Evolutionary conservation across 2,797 vertebrate species (phyloP).

Genomic region (Hoplostethus atlanticus): DNA sequence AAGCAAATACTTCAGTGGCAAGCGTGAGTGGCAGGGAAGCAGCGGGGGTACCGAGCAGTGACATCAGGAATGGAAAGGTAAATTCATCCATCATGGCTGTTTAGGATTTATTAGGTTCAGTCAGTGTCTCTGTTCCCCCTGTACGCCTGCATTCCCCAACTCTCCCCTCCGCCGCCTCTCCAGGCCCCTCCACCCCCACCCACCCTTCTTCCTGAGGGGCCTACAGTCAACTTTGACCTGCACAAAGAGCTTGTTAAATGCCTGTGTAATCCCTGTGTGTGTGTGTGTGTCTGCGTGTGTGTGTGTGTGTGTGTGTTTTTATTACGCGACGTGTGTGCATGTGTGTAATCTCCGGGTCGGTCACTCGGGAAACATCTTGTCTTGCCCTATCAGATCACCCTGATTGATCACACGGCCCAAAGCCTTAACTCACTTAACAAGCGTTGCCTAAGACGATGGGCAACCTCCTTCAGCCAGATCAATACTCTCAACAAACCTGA

Average conservation of each 20-base stretch:
- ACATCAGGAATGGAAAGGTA: constrained; percentile 14
- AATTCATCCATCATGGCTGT: constrained; percentile 40
- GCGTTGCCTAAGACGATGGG: constrained; percentile 24
- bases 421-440: constrained; percentile 52
- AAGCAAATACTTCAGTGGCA: too few relatives aligned
- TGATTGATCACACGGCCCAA: constrained; percentile 64
- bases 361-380: constrained; percentile 72
- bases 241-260: constrained; percentile 85
- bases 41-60: not conserved
- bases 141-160: constrained; percentile 61
- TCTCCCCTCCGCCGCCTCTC: constrained; percentile 43
- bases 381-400: constrained; percentile 68
- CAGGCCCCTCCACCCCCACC: not conserved
- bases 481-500: constrained; percentile 17
- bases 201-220: constrained; percentile 69
- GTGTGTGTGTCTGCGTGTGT: constrained; percentile 38
- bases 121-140: constrained; percentile 35
- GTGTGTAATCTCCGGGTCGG: constrained; percentile 49
- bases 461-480: constrained; percentile 27
- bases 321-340: constrained; percentile 15
- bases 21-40: constrained; percentile 9
- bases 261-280: constrained; percentile 80
- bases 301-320: constrained; percentile 47
- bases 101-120: constrained; percentile 56
- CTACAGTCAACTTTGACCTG: constrained; percentile 83